Percentiles rank a stretch among this genome's conserved stretches.
Conservation (phyloP, 2,888 invertebrate species). For the Harpalus rufipes region DNA sequence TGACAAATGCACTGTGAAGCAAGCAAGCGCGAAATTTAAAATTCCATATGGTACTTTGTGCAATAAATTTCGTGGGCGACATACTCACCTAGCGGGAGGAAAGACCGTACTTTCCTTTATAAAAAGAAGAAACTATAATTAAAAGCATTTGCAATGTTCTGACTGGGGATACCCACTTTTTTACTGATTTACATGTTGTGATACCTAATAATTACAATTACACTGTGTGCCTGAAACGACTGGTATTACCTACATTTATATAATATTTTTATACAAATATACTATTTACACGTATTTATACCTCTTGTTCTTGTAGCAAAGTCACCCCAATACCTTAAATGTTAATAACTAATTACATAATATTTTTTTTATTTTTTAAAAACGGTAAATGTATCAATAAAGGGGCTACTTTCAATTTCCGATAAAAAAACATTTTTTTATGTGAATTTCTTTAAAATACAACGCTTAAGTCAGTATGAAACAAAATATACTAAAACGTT, state of each 20-base stretch:
- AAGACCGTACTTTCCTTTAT: not conserved
- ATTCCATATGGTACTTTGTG: slow-evolving; percentile 1
- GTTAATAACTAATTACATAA: slow-evolving; percentile 24
- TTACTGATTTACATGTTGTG: not conserved
- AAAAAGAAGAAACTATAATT: not conserved
- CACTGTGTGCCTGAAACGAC: not conserved
- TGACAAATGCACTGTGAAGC: slow-evolving; percentile 7
- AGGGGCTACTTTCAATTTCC: not conserved
- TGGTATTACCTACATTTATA: too few relatives aligned
- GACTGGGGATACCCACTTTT: not conserved
- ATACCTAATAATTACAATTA: not conserved
- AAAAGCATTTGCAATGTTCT: slow-evolving; percentile 22
- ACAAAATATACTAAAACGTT: slow-evolving; percentile 1
- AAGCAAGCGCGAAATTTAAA: slow-evolving; percentile 4
- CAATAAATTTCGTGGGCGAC: slow-evolving; percentile 23
- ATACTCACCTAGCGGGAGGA: slow-evolving; percentile 6
- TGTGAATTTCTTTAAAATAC: not conserved
- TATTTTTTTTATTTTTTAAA: not conserved
- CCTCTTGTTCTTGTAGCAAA: not conserved
- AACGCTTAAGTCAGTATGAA: not conserved
- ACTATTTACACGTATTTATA: not conserved
- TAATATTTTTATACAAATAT: slow-evolving; percentile 9
- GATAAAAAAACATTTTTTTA: not conserved
- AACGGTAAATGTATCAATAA: not conserved
- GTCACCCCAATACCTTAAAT: not conserved